Evolutionary conservation across 2,113 vertebrate genomes (phyloP), one percentile per base, ranked within the genome.

Genomic region (Labeo rohita): DNA sequence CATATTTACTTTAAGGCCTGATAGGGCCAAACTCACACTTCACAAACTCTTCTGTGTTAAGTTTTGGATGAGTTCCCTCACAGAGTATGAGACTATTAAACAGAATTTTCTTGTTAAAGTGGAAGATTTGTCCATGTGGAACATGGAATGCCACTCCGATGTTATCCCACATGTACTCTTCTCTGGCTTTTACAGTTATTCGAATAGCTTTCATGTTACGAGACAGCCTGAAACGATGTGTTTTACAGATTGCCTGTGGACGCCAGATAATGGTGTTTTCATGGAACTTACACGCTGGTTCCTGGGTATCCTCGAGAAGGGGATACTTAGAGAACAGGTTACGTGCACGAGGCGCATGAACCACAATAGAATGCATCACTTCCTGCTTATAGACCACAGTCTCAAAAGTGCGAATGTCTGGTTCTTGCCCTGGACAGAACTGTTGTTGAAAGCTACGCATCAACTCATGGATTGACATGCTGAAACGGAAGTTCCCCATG

Each of bases 131-230:
- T 34, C 21, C 77, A 21, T 49, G n/a, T 50, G 85, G 85, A 56
- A 86, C 77, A 74, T 86, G 77, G 78, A 86, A 86, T 2, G 77
- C 85, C 39, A 86, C 11, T 34, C 52, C 77, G 1, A 86, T 45
- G 49, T 86, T 52, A 59, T 86, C 85, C 85, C 85, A 86, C 49
- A 72, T 56, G 23, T 47, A 80, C 6, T 43, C 49, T 6, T 1
- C 0, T 34, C 50, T 68, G 12, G 13, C 34, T 15, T 0, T 81
- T 21, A 0, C 23, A 16, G 1, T 28, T 9, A 86, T 12, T 0
- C 18, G 7, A 13, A 28, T 3, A 16, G 49, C 78, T 59, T 36
- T 16, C 23, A 66, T 39, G 11, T 21, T 8, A n/a, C 6, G 0
- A 73, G 34, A 18, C 68, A 86, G 68, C 18, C 4, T 15, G 34